These are phyloP conservation scores for Papilio glaucus DNA, from an alignment of 1,140 invertebrate genomes.

Conservation along the genomic window DNA sequence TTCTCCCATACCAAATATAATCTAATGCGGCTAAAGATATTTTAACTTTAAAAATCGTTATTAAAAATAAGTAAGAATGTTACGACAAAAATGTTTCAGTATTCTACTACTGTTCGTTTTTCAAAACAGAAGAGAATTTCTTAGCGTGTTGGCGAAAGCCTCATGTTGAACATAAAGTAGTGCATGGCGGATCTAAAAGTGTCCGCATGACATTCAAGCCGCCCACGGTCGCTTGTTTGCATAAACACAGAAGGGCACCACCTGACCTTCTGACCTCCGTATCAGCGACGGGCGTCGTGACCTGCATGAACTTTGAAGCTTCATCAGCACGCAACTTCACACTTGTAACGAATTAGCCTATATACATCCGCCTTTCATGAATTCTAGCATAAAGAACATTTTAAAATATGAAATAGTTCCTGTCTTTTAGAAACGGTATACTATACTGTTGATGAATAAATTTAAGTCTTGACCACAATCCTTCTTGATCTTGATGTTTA, in stretches of 20 bases:
- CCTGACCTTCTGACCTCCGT: constrained; percentile 42
- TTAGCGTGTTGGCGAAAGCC: not conserved
- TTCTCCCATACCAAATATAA: too few relatives aligned
- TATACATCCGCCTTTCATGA: not conserved
- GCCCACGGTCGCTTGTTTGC: constrained; percentile 37
- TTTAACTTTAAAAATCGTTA: too few relatives aligned
- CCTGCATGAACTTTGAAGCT: constrained; percentile 39
- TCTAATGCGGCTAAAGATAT: too few relatives aligned
- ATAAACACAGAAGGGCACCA: constrained; percentile 37
- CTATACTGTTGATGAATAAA: too few relatives aligned
- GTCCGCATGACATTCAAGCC: constrained; percentile 35
- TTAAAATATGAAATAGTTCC: too few relatives aligned
- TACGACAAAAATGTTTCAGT: not conserved
- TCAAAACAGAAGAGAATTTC: not conserved
- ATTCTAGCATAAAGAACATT: not conserved
- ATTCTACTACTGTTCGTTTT: not conserved
- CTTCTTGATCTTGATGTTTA: too few relatives aligned
- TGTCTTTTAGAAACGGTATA: too few relatives aligned
- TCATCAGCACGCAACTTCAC: constrained; percentile 43
- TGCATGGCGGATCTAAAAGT: constrained; percentile 33
- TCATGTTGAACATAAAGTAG: constrained; percentile 26
- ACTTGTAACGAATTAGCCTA: constrained; percentile 32
- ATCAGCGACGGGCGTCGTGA: constrained; percentile 33
- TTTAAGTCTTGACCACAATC: too few relatives aligned
- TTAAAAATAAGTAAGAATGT: too few relatives aligned